phyloP scores from a whole-genome alignment of 2,888 invertebrate species.

The Pseudococcus viburni region DNA sequence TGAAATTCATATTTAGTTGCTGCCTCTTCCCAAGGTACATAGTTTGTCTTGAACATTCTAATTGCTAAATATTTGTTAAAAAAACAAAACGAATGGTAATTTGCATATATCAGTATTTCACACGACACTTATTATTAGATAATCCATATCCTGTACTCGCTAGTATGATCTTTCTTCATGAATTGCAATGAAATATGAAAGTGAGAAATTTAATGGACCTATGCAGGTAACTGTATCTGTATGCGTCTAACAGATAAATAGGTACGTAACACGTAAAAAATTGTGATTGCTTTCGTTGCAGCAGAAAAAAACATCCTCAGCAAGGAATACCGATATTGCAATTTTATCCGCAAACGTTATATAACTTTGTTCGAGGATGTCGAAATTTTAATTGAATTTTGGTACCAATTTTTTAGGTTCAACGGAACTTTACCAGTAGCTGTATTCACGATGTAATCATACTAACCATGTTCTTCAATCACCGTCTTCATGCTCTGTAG shows the following conservation, averaged over 20 bases:
- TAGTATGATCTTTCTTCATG: too few species aligned
- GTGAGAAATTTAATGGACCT: too few species aligned
- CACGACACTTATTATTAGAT: too few species aligned
- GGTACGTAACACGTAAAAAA: not conserved
- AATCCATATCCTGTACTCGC: too few species aligned
- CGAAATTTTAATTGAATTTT: slow-evolving; percentile 32
- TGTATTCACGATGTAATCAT: not conserved
- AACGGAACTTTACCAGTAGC: not conserved
- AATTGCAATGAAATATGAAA: too few species aligned
- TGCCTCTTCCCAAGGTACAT: too few species aligned
- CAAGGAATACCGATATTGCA: not conserved
- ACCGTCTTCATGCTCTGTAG: slow-evolving; percentile 32
- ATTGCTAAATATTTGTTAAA: too few species aligned
- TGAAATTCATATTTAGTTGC: too few species aligned
- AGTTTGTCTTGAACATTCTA: too few species aligned
- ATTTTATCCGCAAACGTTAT: slow-evolving; percentile 32
- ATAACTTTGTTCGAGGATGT: not conserved
- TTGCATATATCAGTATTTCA: too few species aligned
- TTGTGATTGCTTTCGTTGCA: not conserved
- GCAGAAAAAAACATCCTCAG: not conserved
- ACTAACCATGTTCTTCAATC: slow-evolving; percentile 21
- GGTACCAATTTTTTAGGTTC: not conserved
- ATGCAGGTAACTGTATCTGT: not conserved
- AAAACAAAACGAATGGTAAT: too few species aligned
- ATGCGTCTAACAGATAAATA: too few species aligned